Base-by-base conservation (phyloP, 2,113 vertebrate species). In the Numenius arquata region DNA sequence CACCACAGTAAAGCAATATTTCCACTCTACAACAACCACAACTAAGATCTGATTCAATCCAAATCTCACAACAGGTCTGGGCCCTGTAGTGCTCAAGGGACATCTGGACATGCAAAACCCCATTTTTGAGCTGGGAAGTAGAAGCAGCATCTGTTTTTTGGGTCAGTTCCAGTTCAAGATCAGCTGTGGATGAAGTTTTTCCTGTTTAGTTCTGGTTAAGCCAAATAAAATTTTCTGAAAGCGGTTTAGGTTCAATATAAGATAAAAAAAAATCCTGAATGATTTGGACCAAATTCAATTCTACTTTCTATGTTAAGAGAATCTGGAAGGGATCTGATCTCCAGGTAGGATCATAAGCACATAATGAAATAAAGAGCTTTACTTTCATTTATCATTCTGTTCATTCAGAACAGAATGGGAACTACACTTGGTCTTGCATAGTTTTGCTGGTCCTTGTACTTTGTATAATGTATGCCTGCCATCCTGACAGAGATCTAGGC, bases 401-500 rank as follows among this genome's bases (percentile, higher is more conserved):
- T 91, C 36, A 79, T 77, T 83, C 58, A 76, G 53, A 89, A 85
- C 55, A 55, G 72, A 59, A 84, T 71, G 40, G 40, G 41, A 95
- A 27, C 40, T 89, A 55, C 15, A 11, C 8, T 68, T 68, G 61
- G 8, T 47, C 52, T 78, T 73, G 62, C 62, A 50, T 0, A 1
- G 71, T 83, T 95, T 72, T 77, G 66, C 18, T 72, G 62, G 48
- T 36, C 22, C 12, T 88, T 85, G 34, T 55, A 43, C 87, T 88
- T 71, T 43, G n/a, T 81, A 45, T 52, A 71, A 47, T 38, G 22
- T 63, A 55, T 38, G 16, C 21, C 66, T 95, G 94, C 55, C 61
- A 50, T 85, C 55, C 67, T 75, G 45, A 93, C 47, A 85, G 79
- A 92, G 59, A 76, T 74, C 38, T 89, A 86, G 85, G 93, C 67